Evolutionary conservation across 2,797 vertebrate species (phyloP), one percentile per base, ranked within the genome.

Genomic region (Intellagama lesueurii): DNA sequence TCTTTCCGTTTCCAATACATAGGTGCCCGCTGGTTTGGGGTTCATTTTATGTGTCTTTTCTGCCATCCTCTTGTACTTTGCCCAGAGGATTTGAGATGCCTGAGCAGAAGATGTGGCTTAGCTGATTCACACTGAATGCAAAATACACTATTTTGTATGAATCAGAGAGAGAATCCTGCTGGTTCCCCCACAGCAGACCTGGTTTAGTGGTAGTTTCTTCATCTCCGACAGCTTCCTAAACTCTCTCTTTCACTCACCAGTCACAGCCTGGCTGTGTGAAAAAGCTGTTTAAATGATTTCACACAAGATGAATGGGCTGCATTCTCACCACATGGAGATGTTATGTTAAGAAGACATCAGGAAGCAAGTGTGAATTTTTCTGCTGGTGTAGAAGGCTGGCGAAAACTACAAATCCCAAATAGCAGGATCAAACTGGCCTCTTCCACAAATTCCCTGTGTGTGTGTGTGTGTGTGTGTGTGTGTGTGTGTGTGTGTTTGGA

Each of bases 221-320:
- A 49, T 78, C n/a, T 81, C 44, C 32, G 68, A 69, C 83, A 70
- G 85, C 83, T 89, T 73, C 75, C 76, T 73, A 30, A 60, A 5
- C n/a, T 52, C 83, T 7, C 35, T 68, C 52, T 68, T 47, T 30
- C n/a, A n/a, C 7, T 44, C 28, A 3, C 73, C 83, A 7, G 4
- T 56, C 14, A 19, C 30, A 49, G 28, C 26, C 9, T 30, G 30
- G 77, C 44, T 16, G 47, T 14, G 77, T 49, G 14, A 35, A 28
- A 1, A 49, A 78, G 77, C 47, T 11, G 77, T 49, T 78, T 11
- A 12, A 78, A 52, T 30, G 5, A 78, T 78, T 52, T 49, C 26
- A 14, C 28, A 40, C 77, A 49, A n/a, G 26, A 78, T 28, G 44
- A 78, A 78, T 8, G 5, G 35, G 17, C 1, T 2, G 5, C 14